Base-by-base conservation (phyloP, 2,888 invertebrate species). In the Parapristionchus giblindavisi region DNA sequence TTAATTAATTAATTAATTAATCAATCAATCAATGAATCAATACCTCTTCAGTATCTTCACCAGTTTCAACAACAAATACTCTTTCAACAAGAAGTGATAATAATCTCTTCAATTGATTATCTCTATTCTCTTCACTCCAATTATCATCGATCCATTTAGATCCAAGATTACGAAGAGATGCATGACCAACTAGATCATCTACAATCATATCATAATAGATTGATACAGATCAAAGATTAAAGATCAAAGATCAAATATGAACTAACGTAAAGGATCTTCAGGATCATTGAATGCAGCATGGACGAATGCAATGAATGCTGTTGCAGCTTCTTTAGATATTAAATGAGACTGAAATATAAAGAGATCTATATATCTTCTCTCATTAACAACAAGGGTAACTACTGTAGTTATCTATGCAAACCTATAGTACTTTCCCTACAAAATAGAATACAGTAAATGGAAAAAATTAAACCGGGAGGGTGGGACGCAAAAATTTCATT, bases 151-250 rank as follows among this genome's bases (percentile, higher is more conserved):
- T 71, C 76, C 80, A 78, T 17, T 80, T 72, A 51, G 83, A 78
- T n/a, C 80, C 83, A 24, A 84, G 74, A 3, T 81, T 81, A 8
- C 86, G 80, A 48, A 86, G 79, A 70, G 83, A 81, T 14, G 78
- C 74, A 75, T 81, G 80, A 27, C 81, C 84, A 32, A 85, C 81
- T 27, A 84, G 76, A 48, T 86, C 83, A 66, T 82, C 84, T 85
- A 74, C 48, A 75, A 54, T 3, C 6, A 21, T 29, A 56, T 14
- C 11, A n/a, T 43, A 43, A 14, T 14, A 14, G 6, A 63, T n/a
- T 3, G 40, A n/a, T 14, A 21, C 3, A 48, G 6, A 61, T n/a
- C 29, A 61, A 3, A 8, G 3, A 5, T 52, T 52, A 21, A 52
- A 8, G 52, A 52, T 52, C 4, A 29, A 21, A 32, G 34, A 34